These are phyloP conservation scores for Buathra laborator DNA, from an alignment of 2,888 invertebrate species.

Conservation along the genomic window DNA sequence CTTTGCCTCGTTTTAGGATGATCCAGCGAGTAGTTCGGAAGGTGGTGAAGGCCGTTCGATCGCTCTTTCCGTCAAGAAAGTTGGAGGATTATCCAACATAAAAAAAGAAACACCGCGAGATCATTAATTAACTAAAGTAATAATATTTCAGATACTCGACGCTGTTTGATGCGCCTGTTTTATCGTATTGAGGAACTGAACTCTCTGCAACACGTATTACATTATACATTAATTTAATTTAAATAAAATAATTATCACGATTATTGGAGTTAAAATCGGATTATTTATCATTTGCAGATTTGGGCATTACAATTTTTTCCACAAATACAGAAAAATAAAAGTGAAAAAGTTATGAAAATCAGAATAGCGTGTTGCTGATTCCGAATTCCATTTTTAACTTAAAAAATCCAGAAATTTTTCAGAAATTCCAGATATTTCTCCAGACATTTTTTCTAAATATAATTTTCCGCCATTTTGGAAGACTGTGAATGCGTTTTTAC, in stretches of 20 bases:
- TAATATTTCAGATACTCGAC: slow-evolving; percentile 73
- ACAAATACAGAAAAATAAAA: not conserved
- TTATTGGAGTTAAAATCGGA: not conserved
- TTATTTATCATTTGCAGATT: not conserved
- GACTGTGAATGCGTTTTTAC: no score
- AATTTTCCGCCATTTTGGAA: no score
- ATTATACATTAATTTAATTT: not conserved
- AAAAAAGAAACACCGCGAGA: slow-evolving; percentile 82
- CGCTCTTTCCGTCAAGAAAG: slow-evolving; percentile 77
- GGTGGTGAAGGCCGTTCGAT: slow-evolving; percentile 64
- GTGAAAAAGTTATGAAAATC: no score
- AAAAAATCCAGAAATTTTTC: no score
- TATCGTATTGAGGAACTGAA: slow-evolving; percentile 81
- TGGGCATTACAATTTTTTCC: not conserved
- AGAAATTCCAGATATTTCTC: no score
- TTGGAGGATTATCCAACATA: slow-evolving; percentile 82
- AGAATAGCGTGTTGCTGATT: no score
- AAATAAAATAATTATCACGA: not conserved
- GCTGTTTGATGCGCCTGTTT: slow-evolving; percentile 84
- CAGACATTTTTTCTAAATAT: no score
- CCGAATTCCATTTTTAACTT: no score
- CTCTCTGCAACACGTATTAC: slow-evolving; percentile 74
- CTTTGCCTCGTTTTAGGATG: slow-evolving; percentile 57
- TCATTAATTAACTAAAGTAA: slow-evolving; percentile 48
- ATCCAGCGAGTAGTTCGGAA: slow-evolving; percentile 70